Evolutionary conservation across 2,113 vertebrate genomes (phyloP).

Genomic region (Psittacus erithacus): DNA sequence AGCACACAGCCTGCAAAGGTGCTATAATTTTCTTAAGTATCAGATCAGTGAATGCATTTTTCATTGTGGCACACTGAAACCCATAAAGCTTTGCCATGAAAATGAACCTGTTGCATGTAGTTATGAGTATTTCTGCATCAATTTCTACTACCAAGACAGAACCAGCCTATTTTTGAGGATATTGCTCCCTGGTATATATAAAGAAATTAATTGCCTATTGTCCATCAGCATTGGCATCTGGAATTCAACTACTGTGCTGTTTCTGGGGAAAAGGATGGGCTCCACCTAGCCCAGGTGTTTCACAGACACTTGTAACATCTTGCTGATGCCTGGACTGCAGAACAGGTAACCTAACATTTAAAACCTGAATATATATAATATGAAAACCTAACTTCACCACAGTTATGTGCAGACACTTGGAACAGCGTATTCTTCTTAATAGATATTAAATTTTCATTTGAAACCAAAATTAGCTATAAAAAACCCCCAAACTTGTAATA

Average conservation of each 20-base stretch:
- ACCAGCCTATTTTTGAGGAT: not conserved
- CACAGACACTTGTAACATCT: not conserved
- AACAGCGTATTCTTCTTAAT: not conserved
- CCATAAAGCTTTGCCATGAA: not conserved
- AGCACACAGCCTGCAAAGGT: not conserved
- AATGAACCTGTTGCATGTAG: not conserved
- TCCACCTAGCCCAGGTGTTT: not conserved
- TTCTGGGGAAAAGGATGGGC: not conserved
- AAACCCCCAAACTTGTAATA: accelerated
- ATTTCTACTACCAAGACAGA: not conserved
- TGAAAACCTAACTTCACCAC: not conserved
- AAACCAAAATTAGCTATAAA: not conserved
- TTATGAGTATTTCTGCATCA: not conserved
- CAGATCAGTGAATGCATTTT: not conserved
- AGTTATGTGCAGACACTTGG: not conserved
- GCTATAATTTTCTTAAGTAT: not conserved
- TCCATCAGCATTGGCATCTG: not conserved
- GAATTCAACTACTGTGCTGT: not conserved
- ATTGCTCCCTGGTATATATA: not conserved
- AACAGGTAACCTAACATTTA: not conserved
- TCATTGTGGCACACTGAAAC: not conserved
- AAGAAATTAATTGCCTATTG: not conserved
- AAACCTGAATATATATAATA: not conserved
- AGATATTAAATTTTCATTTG: not conserved
- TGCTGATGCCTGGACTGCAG: accelerated